phyloP scores from a whole-genome alignment of 1,140 invertebrate species.

The Zeugodacus cucurbitae region DNA sequence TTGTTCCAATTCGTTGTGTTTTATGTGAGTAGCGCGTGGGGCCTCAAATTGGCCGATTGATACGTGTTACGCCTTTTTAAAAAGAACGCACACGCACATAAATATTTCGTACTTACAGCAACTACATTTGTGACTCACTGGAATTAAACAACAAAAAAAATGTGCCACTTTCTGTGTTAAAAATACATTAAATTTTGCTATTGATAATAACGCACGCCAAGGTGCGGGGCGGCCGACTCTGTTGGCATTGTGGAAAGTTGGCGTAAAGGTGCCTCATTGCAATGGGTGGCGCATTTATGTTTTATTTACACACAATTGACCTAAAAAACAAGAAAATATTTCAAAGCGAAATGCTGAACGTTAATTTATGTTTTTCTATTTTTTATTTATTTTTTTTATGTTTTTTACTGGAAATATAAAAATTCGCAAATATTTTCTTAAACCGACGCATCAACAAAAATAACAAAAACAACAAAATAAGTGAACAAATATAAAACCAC shows the following conservation, averaged over 20 bases:
- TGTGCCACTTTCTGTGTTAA: conserved; percentile 1
- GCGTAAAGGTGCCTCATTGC: not conserved
- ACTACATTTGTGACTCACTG: not conserved
- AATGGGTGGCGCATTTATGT: conserved; percentile 17
- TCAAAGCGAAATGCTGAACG: not conserved
- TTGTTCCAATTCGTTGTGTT: conserved; percentile 1
- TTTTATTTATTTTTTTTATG: not conserved
- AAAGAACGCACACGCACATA: not conserved
- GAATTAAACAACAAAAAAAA: not conserved
- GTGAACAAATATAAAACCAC: conserved; percentile 9
- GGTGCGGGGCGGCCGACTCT: not conserved
- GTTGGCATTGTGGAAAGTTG: not conserved
- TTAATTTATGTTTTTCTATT: not conserved
- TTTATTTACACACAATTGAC: conserved; percentile 26
- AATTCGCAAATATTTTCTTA: conserved; percentile 13
- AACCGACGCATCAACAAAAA: not conserved
- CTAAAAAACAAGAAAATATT: conserved; percentile 14
- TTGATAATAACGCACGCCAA: not conserved
- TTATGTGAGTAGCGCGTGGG: conserved; percentile 2
- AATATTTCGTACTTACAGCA: not conserved
- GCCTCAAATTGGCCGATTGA: not conserved
- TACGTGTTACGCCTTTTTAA: conserved; percentile 21
- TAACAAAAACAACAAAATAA: not conserved
- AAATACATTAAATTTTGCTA: conserved; percentile 23
- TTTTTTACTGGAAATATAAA: not conserved